Conservation (phyloP, 2,797 vertebrate species). For the Karalla daura region DNA sequence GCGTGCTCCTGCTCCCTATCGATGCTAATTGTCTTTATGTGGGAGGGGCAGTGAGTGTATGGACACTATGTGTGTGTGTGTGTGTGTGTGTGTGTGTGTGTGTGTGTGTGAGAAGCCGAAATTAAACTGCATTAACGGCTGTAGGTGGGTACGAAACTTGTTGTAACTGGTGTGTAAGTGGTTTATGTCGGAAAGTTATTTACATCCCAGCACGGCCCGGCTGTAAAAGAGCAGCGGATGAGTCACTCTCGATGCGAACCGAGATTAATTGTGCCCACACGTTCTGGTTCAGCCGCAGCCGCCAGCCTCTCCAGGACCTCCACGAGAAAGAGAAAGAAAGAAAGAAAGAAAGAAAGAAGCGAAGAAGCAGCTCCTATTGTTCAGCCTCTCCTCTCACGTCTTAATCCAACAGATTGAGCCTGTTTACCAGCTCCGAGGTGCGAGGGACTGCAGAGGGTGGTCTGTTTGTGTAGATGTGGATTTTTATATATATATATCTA, state of each 20-base stretch:
- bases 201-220: conserved; percentile 60
- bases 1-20: conserved; percentile 12
- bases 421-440: conserved; percentile 74
- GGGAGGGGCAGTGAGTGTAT: conserved; percentile 8
- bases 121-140: conserved; percentile 69
- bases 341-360: conserved; percentile 27
- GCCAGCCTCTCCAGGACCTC: no score
- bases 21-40: conserved; percentile 40
- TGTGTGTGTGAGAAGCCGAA: conserved; percentile 43
- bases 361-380: conserved; percentile 37
- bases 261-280: conserved; percentile 69
- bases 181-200: conserved; percentile 71
- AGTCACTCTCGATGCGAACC: conserved; percentile 68
- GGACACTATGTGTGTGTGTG: conserved; percentile 48
- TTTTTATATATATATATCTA: no score
- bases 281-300: conserved; percentile 33
- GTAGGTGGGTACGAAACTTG: conserved; percentile 65
- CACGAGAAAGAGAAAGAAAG: no score
- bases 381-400: conserved; percentile 59
- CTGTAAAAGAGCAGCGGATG: conserved; percentile 73
- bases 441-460: conserved; percentile 57
- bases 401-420: conserved; percentile 52
- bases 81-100: conserved; percentile 24
- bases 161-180: conserved; percentile 61
- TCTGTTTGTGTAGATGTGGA: conserved; percentile 38